Evolutionary conservation across 2,888 invertebrate genomes (phyloP).

Genomic region (Ichneumon xanthorius): DNA sequence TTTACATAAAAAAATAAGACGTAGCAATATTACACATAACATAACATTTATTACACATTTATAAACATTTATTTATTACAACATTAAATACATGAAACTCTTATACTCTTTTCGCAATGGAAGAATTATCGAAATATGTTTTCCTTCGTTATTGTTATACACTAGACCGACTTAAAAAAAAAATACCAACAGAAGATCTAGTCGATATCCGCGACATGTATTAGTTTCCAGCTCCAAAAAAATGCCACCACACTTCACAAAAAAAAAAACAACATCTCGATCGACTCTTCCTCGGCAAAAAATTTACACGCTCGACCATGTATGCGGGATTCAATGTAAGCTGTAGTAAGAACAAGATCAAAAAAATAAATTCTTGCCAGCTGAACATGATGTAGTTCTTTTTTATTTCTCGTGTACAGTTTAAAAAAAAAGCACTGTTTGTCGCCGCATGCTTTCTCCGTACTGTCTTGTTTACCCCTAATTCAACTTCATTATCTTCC

Average conservation of each 20-base stretch:
- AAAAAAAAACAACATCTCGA: neutral
- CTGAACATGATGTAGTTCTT: conserved; percentile 40
- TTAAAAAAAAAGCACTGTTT: conserved; percentile 16
- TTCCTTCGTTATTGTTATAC: neutral
- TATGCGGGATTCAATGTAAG: conserved; percentile 36
- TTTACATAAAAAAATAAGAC: conserved; percentile 21
- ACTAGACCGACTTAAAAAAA: neutral
- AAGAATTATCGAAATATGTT: conserved; percentile 9
- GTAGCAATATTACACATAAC: conserved; percentile 20
- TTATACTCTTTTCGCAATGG: conserved; percentile 10
- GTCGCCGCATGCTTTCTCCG: conserved; percentile 45
- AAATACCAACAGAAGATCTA: neutral
- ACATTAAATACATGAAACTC: conserved; percentile 16
- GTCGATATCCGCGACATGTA: neutral
- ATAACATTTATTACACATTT: neutral
- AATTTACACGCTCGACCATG: conserved; percentile 16
- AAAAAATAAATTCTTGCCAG: conserved; percentile 41
- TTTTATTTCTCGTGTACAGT: conserved; percentile 37
- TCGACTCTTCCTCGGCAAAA: neutral
- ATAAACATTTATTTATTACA: neutral
- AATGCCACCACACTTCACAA: conserved; percentile 13
- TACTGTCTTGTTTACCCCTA: neutral
- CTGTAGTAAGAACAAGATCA: conserved; percentile 19
- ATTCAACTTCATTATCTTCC: neutral
- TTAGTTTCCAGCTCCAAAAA: neutral